Conservation (phyloP, 1,140 invertebrate genomes). For the Solenopsis fugax region DNA sequence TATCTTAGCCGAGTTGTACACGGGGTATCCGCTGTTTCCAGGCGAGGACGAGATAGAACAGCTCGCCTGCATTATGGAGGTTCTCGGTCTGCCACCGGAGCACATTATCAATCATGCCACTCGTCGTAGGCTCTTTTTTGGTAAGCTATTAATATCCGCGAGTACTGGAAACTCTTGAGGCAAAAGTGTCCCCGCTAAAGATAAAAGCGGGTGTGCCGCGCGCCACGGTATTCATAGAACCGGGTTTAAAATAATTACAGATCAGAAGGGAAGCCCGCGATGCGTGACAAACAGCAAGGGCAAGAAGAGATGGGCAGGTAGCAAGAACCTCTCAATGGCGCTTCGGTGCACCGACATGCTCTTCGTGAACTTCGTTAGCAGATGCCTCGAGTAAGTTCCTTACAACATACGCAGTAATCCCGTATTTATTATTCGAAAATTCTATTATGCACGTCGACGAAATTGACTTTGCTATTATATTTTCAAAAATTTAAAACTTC, state of each 20-base stretch:
- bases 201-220: background rate
- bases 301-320: slow-evolving; percentile 94
- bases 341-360: slow-evolving; percentile 95
- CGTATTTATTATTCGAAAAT: background rate
- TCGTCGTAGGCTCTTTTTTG: slow-evolving; percentile 94
- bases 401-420: background rate
- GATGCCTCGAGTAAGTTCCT: slow-evolving; percentile 95
- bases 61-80: slow-evolving; percentile 98
- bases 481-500: background rate
- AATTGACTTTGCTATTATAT: background rate
- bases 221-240: slow-evolving; percentile 4
- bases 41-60: slow-evolving; percentile 99
- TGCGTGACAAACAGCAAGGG: slow-evolving; percentile 97
- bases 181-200: background rate
- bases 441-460: background rate
- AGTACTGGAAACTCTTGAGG: background rate
- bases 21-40: slow-evolving; percentile 98
- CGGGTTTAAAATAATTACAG: slow-evolving; percentile 85
- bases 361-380: slow-evolving; percentile 97
- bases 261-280: slow-evolving; percentile 96
- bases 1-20: slow-evolving; percentile 98
- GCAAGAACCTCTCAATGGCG: slow-evolving; percentile 92
- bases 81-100: slow-evolving; percentile 96
- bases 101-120: slow-evolving; percentile 93
- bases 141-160: slow-evolving; percentile 84